Evolutionary conservation across 2,888 invertebrate species (phyloP), one percentile per base, ranked within the genome.

Genomic region (Andrena bucephala): DNA sequence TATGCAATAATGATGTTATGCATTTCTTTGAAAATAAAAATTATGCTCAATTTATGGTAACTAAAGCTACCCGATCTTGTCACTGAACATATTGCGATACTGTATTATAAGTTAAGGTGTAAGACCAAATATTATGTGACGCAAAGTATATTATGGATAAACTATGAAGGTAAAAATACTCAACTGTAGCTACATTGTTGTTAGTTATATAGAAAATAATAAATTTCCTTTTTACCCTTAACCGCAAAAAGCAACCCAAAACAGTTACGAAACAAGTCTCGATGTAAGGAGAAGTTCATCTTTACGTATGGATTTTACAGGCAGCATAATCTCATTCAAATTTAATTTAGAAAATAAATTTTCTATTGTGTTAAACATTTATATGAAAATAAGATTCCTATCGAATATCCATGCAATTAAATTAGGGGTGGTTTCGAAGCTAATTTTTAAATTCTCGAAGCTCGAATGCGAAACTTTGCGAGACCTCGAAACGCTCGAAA

Each of bases 101-200:
- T 67, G 63, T 72, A 81, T 54, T 62, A 69, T 77, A 69, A 27
- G 20, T 77, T 67, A 67, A 60, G 33, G n/a, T 68, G 63, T 62
- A 73, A 67, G 65, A 73, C 68, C 48, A 71, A 84, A 83, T 71
- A 76, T 68, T 71, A 36, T 74, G 63, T 78, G 59, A 83, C 27
- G 66, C 10, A 63, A 33, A 73, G 52, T 42, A 63, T 36, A 62
- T 65, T 67, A 70, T 31, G 16, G 54, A 66, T 67, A 52, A 67
- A 74, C 66, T 42, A 67, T 50, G 36, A 50, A 29, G 29, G 20
- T 71, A 74, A 70, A 52, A 50, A 42, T 67, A 57, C n/a, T 42
- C 27, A 24, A 54, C 4, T 82, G 62, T 81, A 81, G 62, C 68
- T 29, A 67, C 29, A 54, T 29, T 60, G 65, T 76, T 83, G 24